Conservation (phyloP, 2,113 vertebrate species). For the Festucalex cinctus region DNA sequence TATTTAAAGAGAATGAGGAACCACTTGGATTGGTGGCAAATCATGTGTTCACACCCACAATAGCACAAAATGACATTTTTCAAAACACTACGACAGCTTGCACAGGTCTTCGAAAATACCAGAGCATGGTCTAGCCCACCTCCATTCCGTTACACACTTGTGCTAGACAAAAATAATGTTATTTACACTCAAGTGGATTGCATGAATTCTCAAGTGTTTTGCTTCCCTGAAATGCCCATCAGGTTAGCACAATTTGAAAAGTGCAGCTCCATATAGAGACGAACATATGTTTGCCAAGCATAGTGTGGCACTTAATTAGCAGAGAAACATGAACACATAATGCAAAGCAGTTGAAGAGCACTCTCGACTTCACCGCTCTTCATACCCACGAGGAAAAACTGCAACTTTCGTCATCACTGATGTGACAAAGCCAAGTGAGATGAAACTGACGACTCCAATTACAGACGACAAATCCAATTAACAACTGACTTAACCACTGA, state of each 20-base stretch:
- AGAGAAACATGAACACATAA: slow-evolving; percentile 34
- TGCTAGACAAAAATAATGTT: not conserved
- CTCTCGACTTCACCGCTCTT: slow-evolving; percentile 27
- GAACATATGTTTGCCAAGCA: slow-evolving; percentile 49
- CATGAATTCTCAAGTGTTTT: not conserved
- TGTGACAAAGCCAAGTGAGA: not conserved
- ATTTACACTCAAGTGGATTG: not conserved
- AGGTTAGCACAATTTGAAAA: too few relatives aligned
- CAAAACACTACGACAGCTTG: too few relatives aligned
- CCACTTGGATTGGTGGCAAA: too few relatives aligned
- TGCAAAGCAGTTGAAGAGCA: slow-evolving; percentile 12
- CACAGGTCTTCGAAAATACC: too few relatives aligned
- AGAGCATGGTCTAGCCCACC: too few relatives aligned
- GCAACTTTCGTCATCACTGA: slow-evolving; percentile 12
- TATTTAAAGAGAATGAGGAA: too few relatives aligned
- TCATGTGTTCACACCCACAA: too few relatives aligned
- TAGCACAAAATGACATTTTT: too few relatives aligned
- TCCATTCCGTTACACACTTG: too few relatives aligned
- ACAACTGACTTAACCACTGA: slow-evolving; percentile 5
- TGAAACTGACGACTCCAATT: slow-evolving; percentile 40
- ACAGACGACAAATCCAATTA: slow-evolving; percentile 30
- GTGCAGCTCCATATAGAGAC: slow-evolving; percentile 12
- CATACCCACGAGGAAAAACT: slow-evolving; percentile 22
- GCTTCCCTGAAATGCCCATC: too few relatives aligned
- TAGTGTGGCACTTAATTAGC: slow-evolving; percentile 42